Evolutionary conservation across 2,888 invertebrate species (phyloP), one percentile per base, ranked within the genome.

Genomic region (Zele albiditarsus): DNA sequence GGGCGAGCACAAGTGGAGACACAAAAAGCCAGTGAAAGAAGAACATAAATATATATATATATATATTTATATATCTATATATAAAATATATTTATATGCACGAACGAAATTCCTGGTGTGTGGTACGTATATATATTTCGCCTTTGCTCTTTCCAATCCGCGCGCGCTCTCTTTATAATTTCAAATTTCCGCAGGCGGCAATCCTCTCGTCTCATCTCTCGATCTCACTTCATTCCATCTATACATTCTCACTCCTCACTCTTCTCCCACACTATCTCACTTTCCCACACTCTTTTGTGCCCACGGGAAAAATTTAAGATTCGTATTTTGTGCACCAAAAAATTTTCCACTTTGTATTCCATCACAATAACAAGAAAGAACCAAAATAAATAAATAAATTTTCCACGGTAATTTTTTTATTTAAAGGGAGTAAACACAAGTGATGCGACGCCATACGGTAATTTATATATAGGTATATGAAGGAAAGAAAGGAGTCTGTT

Each of bases 181-280:
- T 86, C 80, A 82, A 84, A 85, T 86, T 86, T 85, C 83, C 83
- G 82, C 83, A 77, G 83, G 82, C 82, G 75, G 77, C 80, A 79
- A 80, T 80, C 71, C 74, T 77, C 75, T 76, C 53, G 67, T 76
- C 76, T 77, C 63, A 71, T 76, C 71, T 70, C 63, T 71, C 69
- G 63, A 74, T 42, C 68, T 72, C 70, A 14, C 65, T 62, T 74
- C 68, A 71, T 70, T 68, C 38, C 38, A 38, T 38, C 38, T 38
- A 38, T 38, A 38, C 38, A 38, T 38, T 38, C 38, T 38, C 38
- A 38, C 38, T 38, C 3, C n/a, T 23, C 53, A 53, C n/a, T 53
- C 20, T 16, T 20, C 10, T 20, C 14, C 33, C n/a, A 68, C 57
- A 53, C 65, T 71, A 28, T 16, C 14, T 20, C n/a, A n/a, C 42